Conservation (phyloP, 2,113 vertebrate genomes). For the Saiga tatarica region DNA sequence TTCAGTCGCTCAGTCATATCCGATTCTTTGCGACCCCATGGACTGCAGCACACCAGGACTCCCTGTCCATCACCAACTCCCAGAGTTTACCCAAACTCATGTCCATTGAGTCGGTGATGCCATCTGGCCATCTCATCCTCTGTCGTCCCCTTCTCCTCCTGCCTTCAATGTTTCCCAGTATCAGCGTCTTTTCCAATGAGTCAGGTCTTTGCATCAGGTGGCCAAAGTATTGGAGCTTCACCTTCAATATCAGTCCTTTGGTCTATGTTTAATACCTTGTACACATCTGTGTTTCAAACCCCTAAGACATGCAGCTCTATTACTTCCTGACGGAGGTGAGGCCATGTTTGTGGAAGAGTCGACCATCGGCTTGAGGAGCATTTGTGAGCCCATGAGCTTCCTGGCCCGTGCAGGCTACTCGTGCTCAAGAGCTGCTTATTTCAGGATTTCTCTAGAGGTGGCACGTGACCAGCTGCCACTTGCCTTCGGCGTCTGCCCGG, state of each 20-base stretch:
- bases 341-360: background rate
- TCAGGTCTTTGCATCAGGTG: background rate
- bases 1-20: rapidly evolving
- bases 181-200: background rate
- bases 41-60: background rate
- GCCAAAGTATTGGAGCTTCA: background rate
- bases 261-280: background rate
- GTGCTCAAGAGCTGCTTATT: background rate
- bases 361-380: background rate
- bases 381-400: background rate
- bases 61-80: background rate
- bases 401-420: constrained; percentile 73
- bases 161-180: background rate
- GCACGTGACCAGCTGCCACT: background rate
- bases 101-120: background rate
- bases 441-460: background rate
- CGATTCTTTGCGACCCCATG: background rate
- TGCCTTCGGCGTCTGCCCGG: background rate
- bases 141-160: background rate
- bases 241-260: background rate
- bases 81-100: background rate
- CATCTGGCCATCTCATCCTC: background rate
- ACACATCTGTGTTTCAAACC: background rate
- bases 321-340: background rate
- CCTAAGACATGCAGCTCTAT: background rate